These are phyloP conservation scores for Pomatostomus ruficeps DNA, from an alignment of 2,113 vertebrate genomes.

Conservation along the genomic window DNA sequence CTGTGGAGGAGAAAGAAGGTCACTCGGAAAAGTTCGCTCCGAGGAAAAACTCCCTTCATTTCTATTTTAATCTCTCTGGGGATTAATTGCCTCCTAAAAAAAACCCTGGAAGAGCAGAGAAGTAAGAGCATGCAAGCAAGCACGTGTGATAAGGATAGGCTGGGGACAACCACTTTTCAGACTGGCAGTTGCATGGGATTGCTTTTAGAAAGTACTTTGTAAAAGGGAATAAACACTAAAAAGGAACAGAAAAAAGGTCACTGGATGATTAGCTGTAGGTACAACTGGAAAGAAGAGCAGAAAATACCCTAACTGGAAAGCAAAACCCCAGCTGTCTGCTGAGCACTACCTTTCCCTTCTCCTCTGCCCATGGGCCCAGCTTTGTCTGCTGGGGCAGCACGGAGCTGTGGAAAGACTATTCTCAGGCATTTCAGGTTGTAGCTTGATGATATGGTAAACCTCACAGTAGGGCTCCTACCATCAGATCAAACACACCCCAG, in stretches of 20 bases:
- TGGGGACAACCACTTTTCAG: not conserved
- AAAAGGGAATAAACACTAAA: not conserved
- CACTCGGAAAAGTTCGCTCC: not conserved
- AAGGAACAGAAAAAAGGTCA: not conserved
- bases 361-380: rapidly evolving
- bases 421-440: not conserved
- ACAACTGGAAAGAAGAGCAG: not conserved
- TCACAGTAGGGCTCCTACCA: not conserved
- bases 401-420: rapidly evolving
- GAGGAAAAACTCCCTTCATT: not conserved
- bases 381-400: not conserved
- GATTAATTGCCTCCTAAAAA: not conserved
- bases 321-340: not conserved
- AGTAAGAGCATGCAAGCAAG: not conserved
- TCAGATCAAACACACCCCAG: not conserved
- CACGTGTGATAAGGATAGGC: not conserved
- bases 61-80: not conserved
- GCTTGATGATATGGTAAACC: not conserved
- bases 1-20: not conserved
- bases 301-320: not conserved
- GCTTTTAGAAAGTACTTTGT: not conserved
- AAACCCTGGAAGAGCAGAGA: not conserved
- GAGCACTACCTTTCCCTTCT: not conserved
- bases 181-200: not conserved
- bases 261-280: not conserved